phyloP scores from a whole-genome alignment of 2,888 invertebrate species.

The Epinotia bilunana region DNA sequence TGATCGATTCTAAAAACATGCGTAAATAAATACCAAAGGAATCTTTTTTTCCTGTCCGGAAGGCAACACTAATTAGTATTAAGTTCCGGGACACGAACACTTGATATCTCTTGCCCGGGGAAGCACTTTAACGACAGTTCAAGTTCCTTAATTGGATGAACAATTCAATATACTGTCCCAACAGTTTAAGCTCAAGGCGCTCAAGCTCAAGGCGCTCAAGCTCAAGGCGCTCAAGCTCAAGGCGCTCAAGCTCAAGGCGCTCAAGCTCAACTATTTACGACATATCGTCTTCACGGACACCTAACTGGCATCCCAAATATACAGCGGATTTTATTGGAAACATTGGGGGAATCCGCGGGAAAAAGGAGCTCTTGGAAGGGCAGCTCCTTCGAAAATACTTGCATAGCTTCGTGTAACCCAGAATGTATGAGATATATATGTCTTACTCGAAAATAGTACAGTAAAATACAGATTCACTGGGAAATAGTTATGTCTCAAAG shows the following conservation, averaged over 20 bases:
- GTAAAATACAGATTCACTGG: background rate
- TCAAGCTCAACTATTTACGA: background rate
- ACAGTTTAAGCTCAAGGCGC: conserved; percentile 1
- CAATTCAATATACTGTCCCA: conserved; percentile 2
- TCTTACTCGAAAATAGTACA: background rate
- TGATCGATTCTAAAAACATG: background rate
- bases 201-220: conserved; percentile 8
- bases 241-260: conserved; percentile 5
- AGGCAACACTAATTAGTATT: conserved; percentile 36
- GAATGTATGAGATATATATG: no score
- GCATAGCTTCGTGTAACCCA: background rate
- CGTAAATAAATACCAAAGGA: background rate
- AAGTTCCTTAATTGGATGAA: conserved; percentile 21
- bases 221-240: conserved; percentile 2
- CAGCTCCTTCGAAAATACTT: background rate
- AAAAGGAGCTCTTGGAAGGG: background rate
- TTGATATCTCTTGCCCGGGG: conserved; percentile 30
- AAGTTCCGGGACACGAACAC: conserved; percentile 36
- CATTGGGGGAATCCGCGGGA: background rate
- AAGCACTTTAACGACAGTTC: conserved; percentile 32
- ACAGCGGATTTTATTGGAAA: background rate
- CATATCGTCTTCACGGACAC: background rate
- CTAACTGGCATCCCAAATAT: background rate
- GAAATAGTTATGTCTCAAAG: background rate
- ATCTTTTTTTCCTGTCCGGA: conserved; percentile 10